phyloP scores from a whole-genome alignment of 2,113 vertebrate genomes.

The Misgurnus mizolepis region DNA sequence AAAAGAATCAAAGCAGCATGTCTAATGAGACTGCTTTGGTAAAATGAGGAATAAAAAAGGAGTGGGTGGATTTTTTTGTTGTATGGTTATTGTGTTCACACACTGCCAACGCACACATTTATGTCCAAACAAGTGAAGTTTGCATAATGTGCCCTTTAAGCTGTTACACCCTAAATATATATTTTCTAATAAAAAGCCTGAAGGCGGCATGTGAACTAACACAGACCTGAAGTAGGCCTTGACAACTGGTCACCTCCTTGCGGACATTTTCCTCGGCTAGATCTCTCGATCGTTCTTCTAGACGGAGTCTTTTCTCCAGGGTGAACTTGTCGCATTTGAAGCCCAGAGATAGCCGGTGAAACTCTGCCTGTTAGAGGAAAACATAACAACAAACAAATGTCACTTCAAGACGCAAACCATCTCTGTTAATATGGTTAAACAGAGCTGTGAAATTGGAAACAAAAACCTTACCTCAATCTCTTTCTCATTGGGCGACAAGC shows the following conservation, averaged over 20 bases:
- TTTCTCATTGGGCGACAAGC: constrained; percentile 82
- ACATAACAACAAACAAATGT: neutral
- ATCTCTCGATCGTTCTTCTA: constrained; percentile 92
- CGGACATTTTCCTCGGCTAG: constrained; percentile 93
- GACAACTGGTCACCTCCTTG: constrained; percentile 86
- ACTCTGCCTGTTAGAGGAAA: constrained; percentile 81
- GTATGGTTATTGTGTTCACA: too few species aligned
- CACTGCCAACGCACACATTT: too few species aligned
- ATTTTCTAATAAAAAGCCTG: neutral
- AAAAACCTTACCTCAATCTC: constrained; percentile 86
- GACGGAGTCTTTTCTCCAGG: constrained; percentile 88
- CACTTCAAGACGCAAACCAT: neutral
- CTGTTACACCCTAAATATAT: neutral
- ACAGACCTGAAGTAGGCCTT: constrained; percentile 86
- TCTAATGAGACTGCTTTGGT: too few species aligned
- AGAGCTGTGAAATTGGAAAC: neutral
- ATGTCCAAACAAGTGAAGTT: too few species aligned
- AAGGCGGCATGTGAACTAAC: neutral
- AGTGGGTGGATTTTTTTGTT: too few species aligned
- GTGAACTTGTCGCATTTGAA: constrained; percentile 98
- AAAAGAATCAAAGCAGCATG: too few species aligned
- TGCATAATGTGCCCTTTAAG: too few species aligned
- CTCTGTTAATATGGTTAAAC: neutral
- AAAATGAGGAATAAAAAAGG: too few species aligned
- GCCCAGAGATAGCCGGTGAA: constrained; percentile 89